Evolutionary conservation across 2,888 invertebrate species (phyloP), one percentile per base, ranked within the genome.

Genomic region (Pteria penguin): DNA sequence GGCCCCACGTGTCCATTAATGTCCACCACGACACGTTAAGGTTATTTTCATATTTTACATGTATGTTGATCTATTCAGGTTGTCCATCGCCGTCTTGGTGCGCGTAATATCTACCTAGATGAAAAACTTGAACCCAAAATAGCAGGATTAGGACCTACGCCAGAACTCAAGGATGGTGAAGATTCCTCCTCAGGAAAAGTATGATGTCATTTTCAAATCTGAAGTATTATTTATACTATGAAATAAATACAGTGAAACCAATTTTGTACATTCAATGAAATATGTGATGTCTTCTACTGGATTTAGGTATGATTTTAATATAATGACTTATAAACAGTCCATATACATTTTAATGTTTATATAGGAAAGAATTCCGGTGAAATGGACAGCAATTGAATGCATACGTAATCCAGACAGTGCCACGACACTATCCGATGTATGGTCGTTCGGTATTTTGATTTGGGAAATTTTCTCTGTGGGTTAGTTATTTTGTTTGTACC

Each of bases 121-220:
- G 33, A 33, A 5, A 27, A 36, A 2, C 63, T 65, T 11, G 63
- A 33, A 33, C 63, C 63, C 5, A 65, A 36, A 36, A 26, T 65
- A 36, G 63, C 63, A 36, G 63, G 63, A 26, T 65, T 65, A 18
- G 63, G 63, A 65, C 63, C 63, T 5, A 65, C 63, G 22, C 63
- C 63, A 14, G 36, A 65, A 31, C 33, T 33, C 18, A 27, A 26
- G 3, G 26, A 36, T 11, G 36, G 36, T 24, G 63, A 65, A 26
- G 45, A 33, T 5, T n/a, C 32, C 8, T 14, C 18, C 8, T 27
- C n/a, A 24, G 63, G 22, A 32, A 65, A 36, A 36, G 63, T 65
- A 62, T 4, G 32, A n/a, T n/a, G n/a, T n/a, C n/a, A n/a, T n/a
- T n/a, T n/a, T n/a, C n/a, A n/a, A n/a, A n/a, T n/a, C n/a, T n/a